phyloP scores from a whole-genome alignment of 1,140 invertebrate species.

The Aphelenchoides fujianensis region DNA sequence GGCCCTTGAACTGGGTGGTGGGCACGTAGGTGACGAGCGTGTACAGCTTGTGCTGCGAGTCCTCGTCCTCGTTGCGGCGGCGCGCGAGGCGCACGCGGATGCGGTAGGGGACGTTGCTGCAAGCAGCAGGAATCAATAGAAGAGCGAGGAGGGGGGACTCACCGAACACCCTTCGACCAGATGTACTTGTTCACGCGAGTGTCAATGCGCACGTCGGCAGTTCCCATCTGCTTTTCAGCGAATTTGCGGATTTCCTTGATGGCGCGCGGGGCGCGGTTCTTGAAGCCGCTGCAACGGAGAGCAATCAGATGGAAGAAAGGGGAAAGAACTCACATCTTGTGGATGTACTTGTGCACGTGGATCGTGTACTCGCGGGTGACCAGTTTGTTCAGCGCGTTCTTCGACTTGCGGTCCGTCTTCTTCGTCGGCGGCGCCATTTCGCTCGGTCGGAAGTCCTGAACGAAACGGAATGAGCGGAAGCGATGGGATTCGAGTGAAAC shows the following conservation, averaged over 20 bases:
- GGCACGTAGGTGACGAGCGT: constrained; percentile 94
- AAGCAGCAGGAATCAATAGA: constrained; percentile 65
- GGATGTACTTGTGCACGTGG: constrained; percentile 91
- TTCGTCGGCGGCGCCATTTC: constrained; percentile 40
- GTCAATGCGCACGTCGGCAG: constrained; percentile 92
- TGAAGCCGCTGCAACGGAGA: constrained; percentile 73
- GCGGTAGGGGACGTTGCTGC: constrained; percentile 68
- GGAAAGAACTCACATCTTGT: constrained; percentile 72
- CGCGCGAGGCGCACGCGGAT: constrained; percentile 74
- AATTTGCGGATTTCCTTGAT: constrained; percentile 97
- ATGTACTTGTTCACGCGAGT: constrained; percentile 93
- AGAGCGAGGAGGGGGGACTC: constrained; percentile 52
- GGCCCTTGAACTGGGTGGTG: constrained; percentile 81
- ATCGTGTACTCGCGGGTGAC: constrained; percentile 97
- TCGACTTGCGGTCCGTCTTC: constrained; percentile 70
- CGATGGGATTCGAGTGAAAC: too few relatives aligned
- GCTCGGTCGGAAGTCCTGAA: too few relatives aligned
- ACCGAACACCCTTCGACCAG: constrained; percentile 97
- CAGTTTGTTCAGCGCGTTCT: constrained; percentile 91
- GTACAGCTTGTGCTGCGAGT: constrained; percentile 93
- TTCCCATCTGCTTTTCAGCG: constrained; percentile 96
- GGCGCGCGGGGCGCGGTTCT: constrained; percentile 88
- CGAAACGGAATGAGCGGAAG: too few relatives aligned
- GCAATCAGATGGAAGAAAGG: not conserved
- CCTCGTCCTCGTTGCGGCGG: constrained; percentile 96